Conservation (phyloP, 2,888 invertebrate genomes). For the Nomada hirtipes region DNA sequence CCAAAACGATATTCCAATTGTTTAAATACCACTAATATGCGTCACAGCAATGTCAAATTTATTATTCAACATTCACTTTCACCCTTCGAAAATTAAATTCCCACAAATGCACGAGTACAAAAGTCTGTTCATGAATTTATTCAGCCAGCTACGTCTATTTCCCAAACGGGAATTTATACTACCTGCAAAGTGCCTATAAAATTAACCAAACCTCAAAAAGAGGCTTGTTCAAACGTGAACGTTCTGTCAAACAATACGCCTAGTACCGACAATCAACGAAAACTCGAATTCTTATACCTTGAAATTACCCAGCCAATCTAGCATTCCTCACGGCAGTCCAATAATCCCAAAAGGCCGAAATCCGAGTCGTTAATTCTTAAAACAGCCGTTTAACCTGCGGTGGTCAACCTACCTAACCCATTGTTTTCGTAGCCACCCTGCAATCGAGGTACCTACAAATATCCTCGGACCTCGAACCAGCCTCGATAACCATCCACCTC, state of each 20-base stretch:
- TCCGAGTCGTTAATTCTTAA: background rate
- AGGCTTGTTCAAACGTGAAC: background rate
- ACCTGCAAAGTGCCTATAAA: background rate
- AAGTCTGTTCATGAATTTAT: too few species aligned
- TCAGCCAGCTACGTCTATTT: too few species aligned
- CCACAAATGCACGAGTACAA: too few species aligned
- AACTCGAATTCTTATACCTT: background rate
- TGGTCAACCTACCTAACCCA: slow-evolving; percentile 3
- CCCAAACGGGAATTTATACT: too few species aligned
- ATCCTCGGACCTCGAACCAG: background rate
- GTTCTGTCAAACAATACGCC: background rate
- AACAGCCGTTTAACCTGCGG: background rate
- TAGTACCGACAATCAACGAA: background rate
- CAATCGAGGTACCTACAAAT: background rate
- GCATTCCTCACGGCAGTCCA: background rate
- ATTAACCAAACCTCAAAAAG: background rate
- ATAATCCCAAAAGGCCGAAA: background rate
- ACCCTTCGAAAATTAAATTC: too few species aligned
- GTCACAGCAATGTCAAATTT: too few species aligned
- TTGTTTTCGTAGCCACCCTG: background rate
- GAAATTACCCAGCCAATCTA: background rate
- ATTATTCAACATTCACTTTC: too few species aligned
- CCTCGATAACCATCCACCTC: background rate
- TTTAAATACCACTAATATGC: too few species aligned
- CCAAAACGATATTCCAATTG: too few species aligned